Conservation (phyloP, 1,140 invertebrate species). For the Drosophila pectinifera region DNA sequence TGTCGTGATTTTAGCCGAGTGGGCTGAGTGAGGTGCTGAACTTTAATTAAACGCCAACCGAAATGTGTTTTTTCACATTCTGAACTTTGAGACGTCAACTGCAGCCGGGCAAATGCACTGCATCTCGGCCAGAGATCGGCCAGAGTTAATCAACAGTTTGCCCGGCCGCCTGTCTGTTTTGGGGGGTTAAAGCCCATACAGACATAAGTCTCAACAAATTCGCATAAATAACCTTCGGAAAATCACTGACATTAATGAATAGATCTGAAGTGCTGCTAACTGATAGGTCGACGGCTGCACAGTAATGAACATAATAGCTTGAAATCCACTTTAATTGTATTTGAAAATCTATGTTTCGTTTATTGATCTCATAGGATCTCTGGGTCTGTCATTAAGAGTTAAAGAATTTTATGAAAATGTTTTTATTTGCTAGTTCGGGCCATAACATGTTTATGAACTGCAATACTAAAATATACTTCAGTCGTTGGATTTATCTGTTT, state of each 20-base stretch:
- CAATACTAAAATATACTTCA: too few relatives aligned
- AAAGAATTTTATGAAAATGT: too few relatives aligned
- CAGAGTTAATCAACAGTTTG: constrained; percentile 47
- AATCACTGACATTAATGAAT: constrained; percentile 19
- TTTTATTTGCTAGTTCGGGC: too few relatives aligned
- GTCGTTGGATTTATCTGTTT: too few relatives aligned
- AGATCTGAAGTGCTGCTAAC: constrained; percentile 2
- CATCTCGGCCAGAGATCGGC: constrained; percentile 34
- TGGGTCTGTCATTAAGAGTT: too few relatives aligned
- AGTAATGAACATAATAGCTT: background rate
- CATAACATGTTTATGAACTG: too few relatives aligned
- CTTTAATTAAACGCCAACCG: constrained; percentile 54
- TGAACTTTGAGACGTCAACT: constrained; percentile 51
- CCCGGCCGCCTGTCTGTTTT: constrained; percentile 6
- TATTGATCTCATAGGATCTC: too few relatives aligned
- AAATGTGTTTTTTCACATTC: constrained; percentile 52
- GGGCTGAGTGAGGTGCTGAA: constrained; percentile 53
- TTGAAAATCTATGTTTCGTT: too few relatives aligned
- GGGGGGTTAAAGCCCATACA: constrained; percentile 5
- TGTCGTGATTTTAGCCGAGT: constrained; percentile 53
- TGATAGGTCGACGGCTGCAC: background rate
- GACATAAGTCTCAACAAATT: background rate
- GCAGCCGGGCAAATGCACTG: constrained; percentile 33
- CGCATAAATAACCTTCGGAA: constrained; percentile 30
- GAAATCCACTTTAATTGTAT: background rate